phyloP scores from a whole-genome alignment of 2,888 invertebrate genomes.

The Glaucopsyche alexis region DNA sequence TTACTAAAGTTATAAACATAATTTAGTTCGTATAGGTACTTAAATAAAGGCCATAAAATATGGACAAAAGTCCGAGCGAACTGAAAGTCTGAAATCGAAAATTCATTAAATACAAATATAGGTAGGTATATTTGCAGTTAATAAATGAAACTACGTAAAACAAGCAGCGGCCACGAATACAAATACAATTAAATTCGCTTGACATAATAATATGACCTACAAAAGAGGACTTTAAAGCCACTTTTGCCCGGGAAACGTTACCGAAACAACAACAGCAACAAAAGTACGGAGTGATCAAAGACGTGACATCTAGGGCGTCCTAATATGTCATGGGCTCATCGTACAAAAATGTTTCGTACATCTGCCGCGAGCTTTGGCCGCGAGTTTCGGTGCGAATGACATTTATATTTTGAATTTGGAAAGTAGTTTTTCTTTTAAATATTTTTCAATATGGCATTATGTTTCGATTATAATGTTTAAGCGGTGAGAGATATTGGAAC shows the following conservation, averaged over 20 bases:
- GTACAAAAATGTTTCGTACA: constrained; percentile 14
- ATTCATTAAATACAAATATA: neutral
- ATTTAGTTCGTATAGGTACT: too few species aligned
- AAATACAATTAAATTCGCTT: neutral
- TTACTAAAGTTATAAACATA: too few species aligned
- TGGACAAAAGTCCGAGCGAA: neutral
- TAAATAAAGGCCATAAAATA: too few species aligned
- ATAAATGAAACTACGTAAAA: neutral
- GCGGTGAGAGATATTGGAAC: too few species aligned
- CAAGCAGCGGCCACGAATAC: too few species aligned
- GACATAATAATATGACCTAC: too few species aligned
- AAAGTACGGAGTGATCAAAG: constrained; percentile 7
- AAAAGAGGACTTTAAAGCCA: constrained; percentile 7
- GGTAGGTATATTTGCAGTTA: too few species aligned
- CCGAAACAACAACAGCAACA: constrained; percentile 10
- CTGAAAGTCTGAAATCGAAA: neutral
- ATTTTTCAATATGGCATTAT: neutral
- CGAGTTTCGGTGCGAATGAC: neutral
- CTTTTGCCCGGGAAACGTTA: neutral
- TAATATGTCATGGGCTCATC: constrained; percentile 24
- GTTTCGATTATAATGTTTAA: too few species aligned
- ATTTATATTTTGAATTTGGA: constrained; percentile 8
- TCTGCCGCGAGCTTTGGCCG: neutral
- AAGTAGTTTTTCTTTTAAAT: neutral
- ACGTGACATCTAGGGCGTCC: neutral